Evolutionary conservation across 2,797 vertebrate genomes (phyloP).

Genomic region (Acanthiza pusilla): DNA sequence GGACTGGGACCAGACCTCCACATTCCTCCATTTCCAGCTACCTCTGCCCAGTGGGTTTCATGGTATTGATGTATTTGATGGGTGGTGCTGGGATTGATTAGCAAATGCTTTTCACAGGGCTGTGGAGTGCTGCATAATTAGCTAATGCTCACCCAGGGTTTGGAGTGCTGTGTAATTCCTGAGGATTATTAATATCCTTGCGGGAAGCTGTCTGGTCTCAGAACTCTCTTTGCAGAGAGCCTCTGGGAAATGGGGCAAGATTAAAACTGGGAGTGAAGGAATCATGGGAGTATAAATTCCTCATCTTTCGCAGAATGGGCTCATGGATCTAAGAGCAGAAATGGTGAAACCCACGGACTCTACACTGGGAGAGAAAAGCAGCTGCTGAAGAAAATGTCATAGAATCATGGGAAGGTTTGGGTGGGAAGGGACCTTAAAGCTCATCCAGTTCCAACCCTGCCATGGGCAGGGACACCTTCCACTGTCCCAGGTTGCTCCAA

Average conservation of each 20-base stretch:
- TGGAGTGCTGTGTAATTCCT: background rate
- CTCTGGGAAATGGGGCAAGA: background rate
- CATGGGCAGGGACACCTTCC: rapidly evolving
- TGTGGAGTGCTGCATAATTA: constrained; percentile 1
- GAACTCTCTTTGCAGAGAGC: background rate
- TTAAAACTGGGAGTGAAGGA: background rate
- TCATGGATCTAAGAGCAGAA: background rate
- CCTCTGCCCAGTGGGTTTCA: background rate
- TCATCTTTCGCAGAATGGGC: background rate
- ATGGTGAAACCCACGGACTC: background rate
- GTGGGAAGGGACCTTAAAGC: background rate
- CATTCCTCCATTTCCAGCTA: background rate
- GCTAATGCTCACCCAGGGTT: background rate
- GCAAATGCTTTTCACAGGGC: background rate
- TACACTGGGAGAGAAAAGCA: background rate
- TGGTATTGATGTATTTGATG: background rate
- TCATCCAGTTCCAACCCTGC: background rate
- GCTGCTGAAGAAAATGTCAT: background rate
- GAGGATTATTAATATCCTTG: background rate
- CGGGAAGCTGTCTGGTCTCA: background rate
- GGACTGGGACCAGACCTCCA: background rate
- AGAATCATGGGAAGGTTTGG: background rate
- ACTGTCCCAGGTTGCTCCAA: rapidly evolving
- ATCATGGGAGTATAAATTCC: background rate
- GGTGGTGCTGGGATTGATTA: background rate